Evolutionary conservation across 2,888 invertebrate genomes (phyloP), one percentile per base, ranked within the genome.

Genomic region (Marasmarcha lunaedactyla): DNA sequence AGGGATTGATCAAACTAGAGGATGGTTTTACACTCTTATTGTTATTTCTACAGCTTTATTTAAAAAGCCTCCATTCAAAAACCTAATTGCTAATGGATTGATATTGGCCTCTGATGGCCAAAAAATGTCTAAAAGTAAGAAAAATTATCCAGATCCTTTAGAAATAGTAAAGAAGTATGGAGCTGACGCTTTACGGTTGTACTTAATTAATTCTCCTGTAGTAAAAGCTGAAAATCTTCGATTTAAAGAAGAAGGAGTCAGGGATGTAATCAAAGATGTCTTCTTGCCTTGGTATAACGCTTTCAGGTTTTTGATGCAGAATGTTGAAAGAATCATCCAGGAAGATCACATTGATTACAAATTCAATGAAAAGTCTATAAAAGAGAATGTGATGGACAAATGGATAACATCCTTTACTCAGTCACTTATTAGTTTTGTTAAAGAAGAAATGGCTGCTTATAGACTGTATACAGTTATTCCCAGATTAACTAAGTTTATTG

Each of bases 91-190:
- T 12, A 98, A 97, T 70, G 99, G 99, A 1, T 85, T 99, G 42
- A 93, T 99, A 0, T 81, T 99, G 43, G 98, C 98, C n/a, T 71
- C 92, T 26, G 98, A 99, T 84, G 99, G 99, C 0, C 96, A 97
- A 66, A 99, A 99, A 76, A 99, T 99, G 99, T 98, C 98, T 0
- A 99, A 99, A 69, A 87, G 98, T 15, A 98, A 98, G 79, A 96
- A 98, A 71, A 99, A 99, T 68, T 99, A 97, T 71, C 99, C 99
- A 0, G 98, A 99, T 84, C 98, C 99, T 1, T 84, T 96, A 77
- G 91, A 93, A 54, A 87, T 98, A 11, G 91, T 96, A 0, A 76
- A 89, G 37, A 96, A 97, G 67, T 98, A 94, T 69, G 98, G 99
- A 1, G 98, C 98, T 1, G 99, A 99, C 83, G 98, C 99, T 12